Base-by-base conservation (phyloP, 2,797 vertebrate species). In the Xenentodon cancila region DNA sequence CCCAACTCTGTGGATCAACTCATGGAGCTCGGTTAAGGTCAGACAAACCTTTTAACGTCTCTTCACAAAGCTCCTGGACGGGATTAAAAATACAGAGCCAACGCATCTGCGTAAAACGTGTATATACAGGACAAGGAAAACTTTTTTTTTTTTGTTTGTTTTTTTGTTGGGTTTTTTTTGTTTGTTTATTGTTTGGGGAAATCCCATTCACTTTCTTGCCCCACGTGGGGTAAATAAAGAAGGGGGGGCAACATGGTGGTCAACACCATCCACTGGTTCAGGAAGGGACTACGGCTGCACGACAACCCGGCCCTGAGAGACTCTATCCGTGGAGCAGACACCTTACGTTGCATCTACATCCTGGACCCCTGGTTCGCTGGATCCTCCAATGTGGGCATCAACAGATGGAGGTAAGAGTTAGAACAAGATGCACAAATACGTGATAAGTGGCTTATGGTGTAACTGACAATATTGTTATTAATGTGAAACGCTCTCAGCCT, bases 321-420 rank as follows among this genome's bases (percentile, higher is more conserved):
- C 60, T 95, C 95, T 21, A 93, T 97, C 82, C 90, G 88, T 61
- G 94, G 93, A 27, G 93, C 95, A 2, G 94, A 96, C 87, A 93
- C 88, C 5, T 84, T 97, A 53, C 94, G 96, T 51, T 97, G 96
- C 87, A 94, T 98, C 65, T 98, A 97, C 87, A 96, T 97, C 81
- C 91, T 98, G 58, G 96, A 98, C 79, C 96, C 97, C 27, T 98
- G 97, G 97, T 98, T 97, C 72, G 97, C 97, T 0, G 97, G 96
- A 3, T 97, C 96, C 18, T 98, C 96, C 68, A 97, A 95, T 49
- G 95, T 98, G 83, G 96, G 96, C 68, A 97, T 97, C 94, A 98
- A 94, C 95, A 93, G 97, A 87, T 98, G 97, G 97, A 94, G 96
- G 96, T 97, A 86, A 93, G 92, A 2, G 13, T 0, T 5, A 11